Conservation (phyloP, 2,888 invertebrate species). For the Habrosyne pyritoides region DNA sequence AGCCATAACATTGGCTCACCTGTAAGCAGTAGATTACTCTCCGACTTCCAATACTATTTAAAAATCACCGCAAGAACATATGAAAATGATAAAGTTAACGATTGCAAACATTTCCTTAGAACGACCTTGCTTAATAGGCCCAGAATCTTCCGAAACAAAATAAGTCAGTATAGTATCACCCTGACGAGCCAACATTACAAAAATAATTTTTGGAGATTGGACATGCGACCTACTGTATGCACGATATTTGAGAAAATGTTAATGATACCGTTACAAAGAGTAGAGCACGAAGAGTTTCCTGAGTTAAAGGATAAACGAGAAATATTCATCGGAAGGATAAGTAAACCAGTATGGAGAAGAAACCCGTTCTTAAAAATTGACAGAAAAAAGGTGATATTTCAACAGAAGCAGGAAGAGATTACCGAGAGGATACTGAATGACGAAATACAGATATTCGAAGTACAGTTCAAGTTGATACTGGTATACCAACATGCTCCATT, state of each 20-base stretch:
- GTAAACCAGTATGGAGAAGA: constrained; percentile 58
- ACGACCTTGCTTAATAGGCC: constrained; percentile 53
- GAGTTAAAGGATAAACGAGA: constrained; percentile 47
- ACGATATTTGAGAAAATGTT: constrained; percentile 56
- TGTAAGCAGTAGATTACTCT: constrained; percentile 45
- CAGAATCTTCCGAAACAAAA: constrained; percentile 31
- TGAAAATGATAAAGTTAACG: constrained; percentile 40
- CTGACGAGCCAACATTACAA: constrained; percentile 43
- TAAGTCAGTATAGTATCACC: constrained; percentile 48
- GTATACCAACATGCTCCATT: constrained; percentile 37
- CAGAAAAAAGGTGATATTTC: constrained; percentile 29
- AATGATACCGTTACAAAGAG: constrained; percentile 41
- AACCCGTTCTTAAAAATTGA: constrained; percentile 41
- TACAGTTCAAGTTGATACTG: constrained; percentile 49
- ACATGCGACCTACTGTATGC: constrained; percentile 42
- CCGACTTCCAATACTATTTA: constrained; percentile 50
- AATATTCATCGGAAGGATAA: constrained; percentile 40
- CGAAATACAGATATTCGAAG: constrained; percentile 32
- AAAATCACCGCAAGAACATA: constrained; percentile 56
- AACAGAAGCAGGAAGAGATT: constrained; percentile 48
- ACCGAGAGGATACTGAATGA: constrained; percentile 49
- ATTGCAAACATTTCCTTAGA: constrained; percentile 45
- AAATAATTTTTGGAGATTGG: constrained; percentile 53
- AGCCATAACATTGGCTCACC: constrained; percentile 81
- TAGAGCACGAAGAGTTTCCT: constrained; percentile 40